These are phyloP conservation scores for Marronus borbonicus DNA, from an alignment of 2,888 invertebrate species.

Conservation along the genomic window DNA sequence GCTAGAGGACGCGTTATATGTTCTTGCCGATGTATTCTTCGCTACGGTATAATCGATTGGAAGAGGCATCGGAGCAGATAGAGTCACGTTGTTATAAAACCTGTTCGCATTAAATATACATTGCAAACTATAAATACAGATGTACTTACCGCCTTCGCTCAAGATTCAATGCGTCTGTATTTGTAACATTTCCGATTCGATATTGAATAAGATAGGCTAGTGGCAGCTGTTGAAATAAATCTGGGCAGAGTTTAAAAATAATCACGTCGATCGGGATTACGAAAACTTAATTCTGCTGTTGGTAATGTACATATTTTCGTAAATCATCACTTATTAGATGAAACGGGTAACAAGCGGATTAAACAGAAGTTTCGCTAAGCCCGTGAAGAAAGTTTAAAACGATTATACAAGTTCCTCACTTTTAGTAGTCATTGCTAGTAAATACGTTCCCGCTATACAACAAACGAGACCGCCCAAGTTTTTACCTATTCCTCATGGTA, in stretches of 20 bases:
- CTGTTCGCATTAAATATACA: constrained; percentile 24
- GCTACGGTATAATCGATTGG: constrained; percentile 2
- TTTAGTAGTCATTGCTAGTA: neutral
- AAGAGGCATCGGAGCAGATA: neutral
- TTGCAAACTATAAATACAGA: constrained; percentile 28
- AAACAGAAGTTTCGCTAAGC: neutral
- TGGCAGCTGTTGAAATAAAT: no score
- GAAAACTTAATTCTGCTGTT: no score
- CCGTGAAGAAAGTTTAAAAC: neutral
- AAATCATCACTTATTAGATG: no score
- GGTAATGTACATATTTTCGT: no score
- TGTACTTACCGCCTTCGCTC: neutral
- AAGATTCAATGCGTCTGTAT: constrained; percentile 4
- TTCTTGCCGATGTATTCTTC: neutral
- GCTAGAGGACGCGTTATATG: constrained; percentile 17
- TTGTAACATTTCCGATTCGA: neutral
- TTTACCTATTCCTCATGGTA: neutral
- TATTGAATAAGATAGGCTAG: neutral
- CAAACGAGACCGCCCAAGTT: neutral
- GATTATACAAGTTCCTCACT: constrained; percentile 6
- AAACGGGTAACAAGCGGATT: neutral
- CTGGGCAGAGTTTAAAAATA: no score
- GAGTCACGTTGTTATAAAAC: constrained; percentile 25
- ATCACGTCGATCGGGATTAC: no score
- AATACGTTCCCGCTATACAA: neutral